phyloP scores from a whole-genome alignment of 2,113 vertebrate genomes.

The Oncorhynchus clarkii region DNA sequence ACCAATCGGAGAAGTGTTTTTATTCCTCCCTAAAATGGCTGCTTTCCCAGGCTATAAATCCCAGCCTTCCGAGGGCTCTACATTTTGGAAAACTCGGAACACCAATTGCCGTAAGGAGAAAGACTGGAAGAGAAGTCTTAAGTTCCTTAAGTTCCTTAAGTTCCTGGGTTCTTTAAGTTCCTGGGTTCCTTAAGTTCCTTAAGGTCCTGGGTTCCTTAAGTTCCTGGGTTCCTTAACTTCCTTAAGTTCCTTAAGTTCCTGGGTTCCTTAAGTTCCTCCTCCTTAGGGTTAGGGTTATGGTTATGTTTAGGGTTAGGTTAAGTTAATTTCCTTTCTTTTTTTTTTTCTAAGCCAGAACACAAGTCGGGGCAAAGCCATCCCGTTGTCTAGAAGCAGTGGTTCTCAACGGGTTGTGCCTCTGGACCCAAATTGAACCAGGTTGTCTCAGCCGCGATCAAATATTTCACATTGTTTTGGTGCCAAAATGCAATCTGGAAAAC shows the following conservation, averaged over 20 bases:
- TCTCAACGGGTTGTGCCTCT: background rate
- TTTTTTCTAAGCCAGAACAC: constrained; percentile 34
- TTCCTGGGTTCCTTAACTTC: too few relatives aligned
- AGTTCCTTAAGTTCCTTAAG: constrained; percentile 32
- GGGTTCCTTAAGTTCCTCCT: too few relatives aligned
- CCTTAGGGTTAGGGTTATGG: too few relatives aligned
- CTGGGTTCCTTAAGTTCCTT: too few relatives aligned
- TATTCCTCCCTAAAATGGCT: constrained; percentile 45
- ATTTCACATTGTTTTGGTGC: too few relatives aligned
- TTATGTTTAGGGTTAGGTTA: too few relatives aligned
- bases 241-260: too few relatives aligned
- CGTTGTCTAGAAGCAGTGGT: background rate
- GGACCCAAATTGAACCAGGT: too few relatives aligned
- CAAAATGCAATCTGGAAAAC: too few relatives aligned
- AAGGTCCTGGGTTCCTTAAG: too few relatives aligned
- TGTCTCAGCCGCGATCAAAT: too few relatives aligned
- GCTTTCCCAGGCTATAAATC: constrained; percentile 54
- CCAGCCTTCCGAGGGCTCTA: constrained; percentile 29
- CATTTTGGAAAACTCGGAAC: constrained; percentile 3
- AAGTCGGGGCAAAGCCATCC: constrained; percentile 32
- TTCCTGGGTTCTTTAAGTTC: too few relatives aligned
- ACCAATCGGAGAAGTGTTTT: constrained; percentile 48
- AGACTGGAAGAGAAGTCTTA: constrained; percentile 31
- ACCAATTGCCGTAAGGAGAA: constrained; percentile 27
- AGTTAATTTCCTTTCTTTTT: background rate